These are phyloP conservation scores for Cataglyphis rosenhaueri DNA, from an alignment of 2,888 invertebrate species.

Conservation along the genomic window DNA sequence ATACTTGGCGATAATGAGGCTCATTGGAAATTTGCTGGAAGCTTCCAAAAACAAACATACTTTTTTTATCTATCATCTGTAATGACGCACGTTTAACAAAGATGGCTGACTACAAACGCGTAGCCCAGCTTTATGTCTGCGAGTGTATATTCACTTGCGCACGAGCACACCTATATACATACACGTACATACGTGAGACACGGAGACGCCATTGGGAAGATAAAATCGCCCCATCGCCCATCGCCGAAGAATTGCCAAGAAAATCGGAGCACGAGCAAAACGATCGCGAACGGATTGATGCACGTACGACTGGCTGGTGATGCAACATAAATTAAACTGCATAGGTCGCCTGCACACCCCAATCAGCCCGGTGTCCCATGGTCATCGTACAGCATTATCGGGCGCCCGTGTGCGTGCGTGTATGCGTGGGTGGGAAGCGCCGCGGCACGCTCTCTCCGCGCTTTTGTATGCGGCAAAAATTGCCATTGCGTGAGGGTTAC, in stretches of 20 bases:
- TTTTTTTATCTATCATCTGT: conserved; percentile 1
- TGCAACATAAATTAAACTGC: conserved; percentile 83
- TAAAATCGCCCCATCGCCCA: conserved; percentile 20
- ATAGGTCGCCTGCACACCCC: conserved; percentile 80
- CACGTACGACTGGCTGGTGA: conserved; percentile 81
- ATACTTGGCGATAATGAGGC: neutral
- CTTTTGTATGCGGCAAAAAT: conserved; percentile 74
- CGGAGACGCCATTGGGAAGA: conserved; percentile 29
- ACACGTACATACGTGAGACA: conserved; percentile 20
- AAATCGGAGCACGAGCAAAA: conserved; percentile 12
- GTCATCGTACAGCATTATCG: conserved; percentile 81
- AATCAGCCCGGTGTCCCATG: conserved; percentile 81
- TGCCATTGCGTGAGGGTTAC: conserved; percentile 77
- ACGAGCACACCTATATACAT: conserved; percentile 20
- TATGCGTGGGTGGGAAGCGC: conserved; percentile 69
- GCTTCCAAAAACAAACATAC: neutral
- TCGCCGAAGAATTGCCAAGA: conserved; percentile 1
- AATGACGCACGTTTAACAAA: conserved; percentile 65
- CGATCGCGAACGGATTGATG: conserved; percentile 64
- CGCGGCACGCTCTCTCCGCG: conserved; percentile 60
- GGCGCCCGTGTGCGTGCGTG: conserved; percentile 64
- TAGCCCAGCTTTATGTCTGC: conserved; percentile 35
- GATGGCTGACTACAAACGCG: conserved; percentile 72
- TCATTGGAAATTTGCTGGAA: conserved; percentile 12
- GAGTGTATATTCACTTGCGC: conserved; percentile 24